These are phyloP conservation scores for Battus philenor DNA, from an alignment of 1,140 invertebrate genomes.

Conservation along the genomic window DNA sequence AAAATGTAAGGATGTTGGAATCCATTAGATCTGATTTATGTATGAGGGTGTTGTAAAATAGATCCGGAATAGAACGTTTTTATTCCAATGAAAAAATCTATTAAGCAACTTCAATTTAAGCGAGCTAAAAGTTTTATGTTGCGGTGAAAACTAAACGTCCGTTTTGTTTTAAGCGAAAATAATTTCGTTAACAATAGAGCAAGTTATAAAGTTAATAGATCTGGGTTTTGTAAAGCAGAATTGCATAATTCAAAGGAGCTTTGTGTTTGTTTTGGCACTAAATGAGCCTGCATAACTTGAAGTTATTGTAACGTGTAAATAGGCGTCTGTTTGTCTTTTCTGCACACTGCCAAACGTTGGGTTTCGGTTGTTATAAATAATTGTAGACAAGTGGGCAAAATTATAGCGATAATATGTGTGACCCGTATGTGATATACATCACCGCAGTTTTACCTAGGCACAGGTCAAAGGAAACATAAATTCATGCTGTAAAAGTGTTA, in stretches of 20 bases:
- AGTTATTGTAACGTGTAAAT: slow-evolving; percentile 14
- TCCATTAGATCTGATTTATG: slow-evolving; percentile 6
- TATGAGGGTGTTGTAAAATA: neutral
- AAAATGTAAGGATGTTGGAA: slow-evolving; percentile 6
- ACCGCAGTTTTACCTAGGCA: too few species aligned
- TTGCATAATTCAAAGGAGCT: slow-evolving; percentile 12
- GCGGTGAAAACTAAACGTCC: neutral
- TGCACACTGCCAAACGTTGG: neutral
- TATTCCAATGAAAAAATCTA: neutral
- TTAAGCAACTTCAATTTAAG: slow-evolving; percentile 5
- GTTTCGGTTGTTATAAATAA: too few species aligned
- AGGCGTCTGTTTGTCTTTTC: slow-evolving; percentile 7
- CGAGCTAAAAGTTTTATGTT: slow-evolving; percentile 1
- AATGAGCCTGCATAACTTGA: slow-evolving; percentile 5
- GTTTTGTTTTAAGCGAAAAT: slow-evolving; percentile 9
- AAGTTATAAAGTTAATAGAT: slow-evolving; percentile 9
- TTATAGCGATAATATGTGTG: too few species aligned
- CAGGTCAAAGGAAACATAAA: too few species aligned
- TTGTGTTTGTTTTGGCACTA: slow-evolving; percentile 10
- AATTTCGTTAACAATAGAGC: slow-evolving; percentile 12
- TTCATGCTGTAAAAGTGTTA: too few species aligned
- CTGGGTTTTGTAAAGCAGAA: slow-evolving; percentile 11
- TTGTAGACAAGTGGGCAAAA: too few species aligned
- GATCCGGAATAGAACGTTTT: neutral
- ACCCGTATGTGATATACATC: too few species aligned